Evolutionary conservation across 2,113 vertebrate species (phyloP).

Genomic region (Sprattus sprattus): DNA sequence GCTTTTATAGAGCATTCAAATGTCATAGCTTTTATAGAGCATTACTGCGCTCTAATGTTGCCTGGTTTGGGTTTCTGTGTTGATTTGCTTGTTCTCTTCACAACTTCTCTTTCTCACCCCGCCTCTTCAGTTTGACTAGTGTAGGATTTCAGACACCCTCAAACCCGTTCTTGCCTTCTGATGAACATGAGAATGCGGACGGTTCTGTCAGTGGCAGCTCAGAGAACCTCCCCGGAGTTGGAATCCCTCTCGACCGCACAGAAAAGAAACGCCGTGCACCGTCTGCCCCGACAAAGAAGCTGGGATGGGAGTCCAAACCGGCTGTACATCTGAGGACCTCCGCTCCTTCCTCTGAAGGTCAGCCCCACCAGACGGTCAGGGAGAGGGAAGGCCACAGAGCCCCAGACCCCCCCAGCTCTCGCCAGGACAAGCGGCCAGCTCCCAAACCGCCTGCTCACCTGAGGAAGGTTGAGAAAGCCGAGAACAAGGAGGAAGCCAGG

Average conservation of each 20-base stretch:
- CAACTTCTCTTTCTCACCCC: slow-evolving; percentile 20
- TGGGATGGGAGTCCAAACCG: not conserved
- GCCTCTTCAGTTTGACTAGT: slow-evolving; percentile 27
- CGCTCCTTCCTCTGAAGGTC: slow-evolving; percentile 1
- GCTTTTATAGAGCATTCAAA: not conserved
- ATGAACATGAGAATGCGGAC: not conserved
- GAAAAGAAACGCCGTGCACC: slow-evolving; percentile 49
- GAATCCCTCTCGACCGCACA: not conserved
- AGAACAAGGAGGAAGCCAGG: not conserved
- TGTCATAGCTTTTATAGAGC: not conserved
- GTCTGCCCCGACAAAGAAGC: slow-evolving; percentile 29
- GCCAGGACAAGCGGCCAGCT: slow-evolving; percentile 57
- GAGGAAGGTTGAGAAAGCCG: slow-evolving; percentile 30
- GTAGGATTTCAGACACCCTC: slow-evolving; percentile 29
- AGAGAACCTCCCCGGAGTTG: not conserved
- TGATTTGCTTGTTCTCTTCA: not conserved
- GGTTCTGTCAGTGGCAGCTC: not conserved
- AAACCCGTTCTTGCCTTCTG: slow-evolving; percentile 38
- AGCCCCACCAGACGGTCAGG: not conserved
- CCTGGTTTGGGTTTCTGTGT: not conserved
- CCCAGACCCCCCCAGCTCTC: slow-evolving; percentile 34
- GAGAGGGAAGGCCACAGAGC: not conserved
- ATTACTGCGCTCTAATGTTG: not conserved
- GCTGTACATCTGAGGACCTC: not conserved
- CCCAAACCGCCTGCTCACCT: slow-evolving; percentile 56